A percentile compares a stretch with the other conserved stretches of the same genome.
Evolutionary conservation across 2,888 invertebrate species (phyloP).

Genomic region (Balanococcus diminutus): DNA sequence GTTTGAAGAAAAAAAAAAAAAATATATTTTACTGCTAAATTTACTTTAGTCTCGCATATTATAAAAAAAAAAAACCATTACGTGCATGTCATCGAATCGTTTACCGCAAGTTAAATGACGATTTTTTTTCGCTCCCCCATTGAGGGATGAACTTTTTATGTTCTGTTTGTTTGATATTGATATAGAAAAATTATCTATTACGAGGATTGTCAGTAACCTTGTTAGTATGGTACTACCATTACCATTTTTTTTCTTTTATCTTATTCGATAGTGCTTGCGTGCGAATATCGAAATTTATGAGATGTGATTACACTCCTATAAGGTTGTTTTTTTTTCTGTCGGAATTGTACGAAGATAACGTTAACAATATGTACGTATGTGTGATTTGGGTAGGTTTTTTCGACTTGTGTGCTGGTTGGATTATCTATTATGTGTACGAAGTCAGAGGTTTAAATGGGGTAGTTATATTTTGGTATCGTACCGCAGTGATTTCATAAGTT

Average conservation of each 20-base stretch:
- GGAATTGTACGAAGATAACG: not conserved
- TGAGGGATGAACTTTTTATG: not conserved
- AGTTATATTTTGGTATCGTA: not conserved
- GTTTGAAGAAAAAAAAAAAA: not conserved
- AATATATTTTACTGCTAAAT: conserved; percentile 20
- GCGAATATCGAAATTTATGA: conserved; percentile 11
- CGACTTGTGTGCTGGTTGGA: not conserved
- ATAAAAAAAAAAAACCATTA: too few relatives aligned
- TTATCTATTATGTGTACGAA: not conserved
- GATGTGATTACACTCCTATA: not conserved
- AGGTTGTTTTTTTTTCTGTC: not conserved
- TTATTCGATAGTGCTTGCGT: not conserved
- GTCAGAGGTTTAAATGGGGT: not conserved
- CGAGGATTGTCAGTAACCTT: conserved; percentile 15
- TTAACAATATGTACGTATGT: not conserved
- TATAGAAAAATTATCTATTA: not conserved
- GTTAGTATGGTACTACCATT: conserved; percentile 28
- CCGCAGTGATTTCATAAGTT: not conserved
- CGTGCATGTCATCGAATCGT: conserved; percentile 38
- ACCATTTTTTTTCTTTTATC: not conserved
- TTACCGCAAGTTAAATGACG: not conserved
- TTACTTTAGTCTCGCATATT: conserved; percentile 21
- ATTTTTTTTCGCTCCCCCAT: not conserved
- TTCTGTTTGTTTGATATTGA: not conserved
- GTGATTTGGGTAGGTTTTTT: not conserved